A percentile compares a stretch with the other conserved stretches of the same genome.
These are phyloP conservation scores for Solea solea DNA, from an alignment of 2,113 vertebrate genomes.

Conservation along the genomic window DNA sequence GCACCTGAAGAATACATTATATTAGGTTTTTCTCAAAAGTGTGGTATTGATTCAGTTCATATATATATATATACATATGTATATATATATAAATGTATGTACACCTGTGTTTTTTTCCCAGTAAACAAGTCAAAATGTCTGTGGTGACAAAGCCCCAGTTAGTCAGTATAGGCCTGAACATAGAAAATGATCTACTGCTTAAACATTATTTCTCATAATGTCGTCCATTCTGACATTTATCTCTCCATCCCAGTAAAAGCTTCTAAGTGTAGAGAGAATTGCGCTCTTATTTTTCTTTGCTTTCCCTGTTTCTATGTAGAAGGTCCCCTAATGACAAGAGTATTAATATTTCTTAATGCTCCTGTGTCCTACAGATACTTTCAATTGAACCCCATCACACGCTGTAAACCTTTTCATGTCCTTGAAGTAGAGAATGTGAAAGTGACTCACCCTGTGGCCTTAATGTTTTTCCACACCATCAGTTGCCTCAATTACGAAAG, in stretches of 20 bases:
- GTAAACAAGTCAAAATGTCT: too few species aligned
- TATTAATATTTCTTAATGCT: slow-evolving; percentile 41
- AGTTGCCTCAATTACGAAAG: slow-evolving; percentile 6
- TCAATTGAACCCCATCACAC: slow-evolving; percentile 50
- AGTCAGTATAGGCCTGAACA: too few species aligned
- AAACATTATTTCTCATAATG: too few species aligned
- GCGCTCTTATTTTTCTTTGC: too few species aligned
- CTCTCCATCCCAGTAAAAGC: too few species aligned
- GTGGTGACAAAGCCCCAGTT: too few species aligned
- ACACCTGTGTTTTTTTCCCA: too few species aligned
- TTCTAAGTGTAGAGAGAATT: too few species aligned
- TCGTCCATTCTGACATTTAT: too few species aligned
- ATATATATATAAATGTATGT: too few species aligned
- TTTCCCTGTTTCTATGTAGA: background rate
- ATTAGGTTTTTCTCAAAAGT: background rate
- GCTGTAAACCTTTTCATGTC: slow-evolving; percentile 45
- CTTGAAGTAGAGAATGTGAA: slow-evolving; percentile 31
- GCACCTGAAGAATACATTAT: background rate
- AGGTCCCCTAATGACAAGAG: slow-evolving; percentile 31
- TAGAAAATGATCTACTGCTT: too few species aligned
- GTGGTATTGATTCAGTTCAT: background rate
- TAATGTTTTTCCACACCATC: slow-evolving; percentile 9
- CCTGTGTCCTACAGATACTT: slow-evolving; percentile 14
- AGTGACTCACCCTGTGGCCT: slow-evolving; percentile 33
- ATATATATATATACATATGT: too few species aligned